phyloP scores from a whole-genome alignment of 1,140 invertebrate genomes.

The Amyelois transitella region DNA sequence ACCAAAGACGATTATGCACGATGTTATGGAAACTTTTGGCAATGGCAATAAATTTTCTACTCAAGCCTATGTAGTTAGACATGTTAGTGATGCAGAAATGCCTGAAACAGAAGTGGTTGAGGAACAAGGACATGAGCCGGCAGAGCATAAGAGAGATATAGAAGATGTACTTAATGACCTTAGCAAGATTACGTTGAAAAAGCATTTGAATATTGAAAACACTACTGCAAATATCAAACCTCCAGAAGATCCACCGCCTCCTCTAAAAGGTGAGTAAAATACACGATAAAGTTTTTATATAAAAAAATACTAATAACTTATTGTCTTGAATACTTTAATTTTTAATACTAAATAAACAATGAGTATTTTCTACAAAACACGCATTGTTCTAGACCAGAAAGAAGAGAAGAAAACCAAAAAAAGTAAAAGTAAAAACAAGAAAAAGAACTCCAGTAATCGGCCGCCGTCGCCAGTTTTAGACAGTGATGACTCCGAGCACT shows the following conservation, averaged over 20 bases:
- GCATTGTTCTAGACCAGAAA: conserved; percentile 30
- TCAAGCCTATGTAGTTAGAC: conserved; percentile 54
- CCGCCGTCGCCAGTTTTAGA: conserved; percentile 34
- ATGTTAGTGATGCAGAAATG: conserved; percentile 50
- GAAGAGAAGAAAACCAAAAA: conserved; percentile 58
- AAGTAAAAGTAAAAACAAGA: conserved; percentile 48
- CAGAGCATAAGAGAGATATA: conserved; percentile 65
- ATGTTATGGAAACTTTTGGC: conserved; percentile 67
- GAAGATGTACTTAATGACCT: conserved; percentile 67
- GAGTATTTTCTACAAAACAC: neutral
- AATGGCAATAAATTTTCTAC: conserved; percentile 45
- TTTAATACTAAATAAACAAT: neutral
- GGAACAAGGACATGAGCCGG: conserved; percentile 49
- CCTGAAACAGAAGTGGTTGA: conserved; percentile 34
- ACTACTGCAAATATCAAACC: conserved; percentile 67
- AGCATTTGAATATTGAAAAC: conserved; percentile 63
- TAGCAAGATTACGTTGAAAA: conserved; percentile 67
- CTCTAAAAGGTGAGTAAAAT: conserved; percentile 38
- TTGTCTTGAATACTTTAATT: too few relatives aligned
- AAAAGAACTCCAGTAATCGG: conserved; percentile 30
- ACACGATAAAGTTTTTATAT: too few relatives aligned
- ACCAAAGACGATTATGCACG: conserved; percentile 66
- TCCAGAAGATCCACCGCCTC: conserved; percentile 48
- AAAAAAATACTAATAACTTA: too few relatives aligned
- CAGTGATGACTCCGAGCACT: conserved; percentile 59